Evolutionary conservation across 2,888 invertebrate genomes (phyloP).

Genomic region (Odontomyia ornata): DNA sequence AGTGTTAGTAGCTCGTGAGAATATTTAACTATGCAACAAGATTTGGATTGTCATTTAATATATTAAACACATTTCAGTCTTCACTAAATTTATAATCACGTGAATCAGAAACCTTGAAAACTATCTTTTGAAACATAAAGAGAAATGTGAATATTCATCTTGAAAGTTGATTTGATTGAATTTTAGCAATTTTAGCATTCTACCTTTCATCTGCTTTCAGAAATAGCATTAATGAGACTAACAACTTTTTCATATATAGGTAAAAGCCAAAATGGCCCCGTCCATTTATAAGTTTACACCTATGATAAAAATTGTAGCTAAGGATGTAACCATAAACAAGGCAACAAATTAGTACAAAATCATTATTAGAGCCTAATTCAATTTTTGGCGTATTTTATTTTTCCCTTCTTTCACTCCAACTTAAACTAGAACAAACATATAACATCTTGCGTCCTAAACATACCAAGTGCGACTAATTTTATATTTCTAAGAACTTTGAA

Average conservation of each 20-base stretch:
- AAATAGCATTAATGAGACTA: neutral
- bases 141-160: no score
- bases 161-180: no score
- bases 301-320: neutral
- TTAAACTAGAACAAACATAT: neutral
- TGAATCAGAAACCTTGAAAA: no score
- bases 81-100: no score
- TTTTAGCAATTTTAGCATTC: no score
- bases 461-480: neutral
- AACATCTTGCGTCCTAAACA: slow-evolving; percentile 8
- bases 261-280: slow-evolving; percentile 24
- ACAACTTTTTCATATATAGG: slow-evolving; percentile 5
- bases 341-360: slow-evolving; percentile 16
- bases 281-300: slow-evolving; percentile 21
- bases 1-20: no score
- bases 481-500: no score
- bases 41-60: no score
- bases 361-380: neutral
- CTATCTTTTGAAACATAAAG: no score
- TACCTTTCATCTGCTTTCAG: neutral
- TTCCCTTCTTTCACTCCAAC: neutral
- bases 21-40: no score
- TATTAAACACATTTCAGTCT: no score
- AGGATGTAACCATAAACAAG: neutral
- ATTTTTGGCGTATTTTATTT: neutral